Conservation (phyloP, 2,797 vertebrate species). For the Leptatherina wallacei region DNA sequence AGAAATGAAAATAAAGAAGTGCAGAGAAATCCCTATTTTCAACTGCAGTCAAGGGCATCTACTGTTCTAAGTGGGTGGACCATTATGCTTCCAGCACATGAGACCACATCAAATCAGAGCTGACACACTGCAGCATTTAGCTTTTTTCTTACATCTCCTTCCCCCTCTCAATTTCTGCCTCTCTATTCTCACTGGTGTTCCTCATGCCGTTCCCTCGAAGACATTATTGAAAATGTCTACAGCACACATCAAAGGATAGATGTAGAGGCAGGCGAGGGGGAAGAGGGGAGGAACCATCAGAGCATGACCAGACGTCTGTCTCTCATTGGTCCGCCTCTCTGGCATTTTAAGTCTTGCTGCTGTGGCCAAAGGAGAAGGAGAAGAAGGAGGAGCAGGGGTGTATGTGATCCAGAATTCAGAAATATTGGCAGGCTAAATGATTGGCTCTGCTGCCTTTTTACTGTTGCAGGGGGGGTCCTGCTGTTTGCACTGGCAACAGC, state of each 20-base stretch:
- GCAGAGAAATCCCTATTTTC: constrained; percentile 4
- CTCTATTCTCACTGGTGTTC: constrained; percentile 31
- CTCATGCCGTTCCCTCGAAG: constrained; percentile 44
- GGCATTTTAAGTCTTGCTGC: constrained; percentile 68
- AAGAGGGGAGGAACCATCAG: constrained; percentile 31
- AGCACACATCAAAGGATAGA: constrained; percentile 72
- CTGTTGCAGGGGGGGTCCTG: constrained; percentile 28
- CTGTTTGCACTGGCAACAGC: constrained; percentile 42
- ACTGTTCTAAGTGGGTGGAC: constrained; percentile 37
- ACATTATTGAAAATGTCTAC: constrained; percentile 74
- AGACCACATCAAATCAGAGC: constrained; percentile 42
- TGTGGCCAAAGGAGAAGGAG: constrained; percentile 57
- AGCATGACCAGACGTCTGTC: constrained; percentile 75
- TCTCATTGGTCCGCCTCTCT: constrained; percentile 73
- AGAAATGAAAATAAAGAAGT: constrained; percentile 1
- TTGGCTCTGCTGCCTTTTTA: constrained; percentile 64
- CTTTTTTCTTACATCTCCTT: constrained; percentile 32
- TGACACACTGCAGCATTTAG: constrained; percentile 65
- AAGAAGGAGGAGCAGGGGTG: constrained; percentile 16
- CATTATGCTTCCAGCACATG: constrained; percentile 33
- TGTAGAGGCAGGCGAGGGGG: constrained; percentile 8
- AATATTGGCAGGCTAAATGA: constrained; percentile 70
- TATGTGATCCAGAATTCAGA: constrained; percentile 70
- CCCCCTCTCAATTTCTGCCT: constrained; percentile 22
- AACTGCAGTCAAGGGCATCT: constrained; percentile 54